Evolutionary conservation across 2,113 vertebrate genomes (phyloP), one percentile per base, ranked within the genome.

Genomic region (Etheostoma spectabile): DNA sequence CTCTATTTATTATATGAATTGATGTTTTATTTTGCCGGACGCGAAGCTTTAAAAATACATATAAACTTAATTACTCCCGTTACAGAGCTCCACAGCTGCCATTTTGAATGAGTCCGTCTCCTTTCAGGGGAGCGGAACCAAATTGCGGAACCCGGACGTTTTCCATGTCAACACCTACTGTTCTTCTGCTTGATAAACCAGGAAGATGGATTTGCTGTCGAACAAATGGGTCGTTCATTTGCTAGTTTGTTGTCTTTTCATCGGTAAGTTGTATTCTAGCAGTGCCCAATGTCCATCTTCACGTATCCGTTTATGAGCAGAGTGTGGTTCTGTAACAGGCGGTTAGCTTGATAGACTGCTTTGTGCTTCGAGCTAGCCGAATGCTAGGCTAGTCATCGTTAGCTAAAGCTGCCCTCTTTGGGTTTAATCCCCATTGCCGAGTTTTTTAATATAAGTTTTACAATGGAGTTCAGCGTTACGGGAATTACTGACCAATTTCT

Each of bases 131-230:
- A 72, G 60, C 86, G 84, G 90, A 90, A 91, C 75, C 42, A 80
- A 82, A 69, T 0, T 35, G 52, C 52, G 62, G 84, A 92, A 89
- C 72, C 85, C 92, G 93, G 92, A 93, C 74, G 81, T 70, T 79
- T 88, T 70, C 27, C 33, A n/a, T 49, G 74, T 75, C 63, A 64
- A 53, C 82, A 86, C 88, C 89, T 89, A 87, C 91, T 91, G 91
- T 90, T 89, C 81, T 78, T 86, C 86, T 74, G 79, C 75, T 80
- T 82, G 67, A 72, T 68, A 79, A 91, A 95, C 85, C 93, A 95
- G 93, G 94, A 95, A 95, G 94, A 96, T 96, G 94, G 93, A 88
- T 88, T 67, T 79, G 10, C 68, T 70, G 55, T 86, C 89, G 78
- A 85, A 24, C 52, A 93, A 90, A 80, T 89, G 79, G 87, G 33